A percentile compares a stretch with the other conserved stretches of the same genome.
Conservation (phyloP, 2,797 vertebrate genomes). For the Alectoris magna region DNA sequence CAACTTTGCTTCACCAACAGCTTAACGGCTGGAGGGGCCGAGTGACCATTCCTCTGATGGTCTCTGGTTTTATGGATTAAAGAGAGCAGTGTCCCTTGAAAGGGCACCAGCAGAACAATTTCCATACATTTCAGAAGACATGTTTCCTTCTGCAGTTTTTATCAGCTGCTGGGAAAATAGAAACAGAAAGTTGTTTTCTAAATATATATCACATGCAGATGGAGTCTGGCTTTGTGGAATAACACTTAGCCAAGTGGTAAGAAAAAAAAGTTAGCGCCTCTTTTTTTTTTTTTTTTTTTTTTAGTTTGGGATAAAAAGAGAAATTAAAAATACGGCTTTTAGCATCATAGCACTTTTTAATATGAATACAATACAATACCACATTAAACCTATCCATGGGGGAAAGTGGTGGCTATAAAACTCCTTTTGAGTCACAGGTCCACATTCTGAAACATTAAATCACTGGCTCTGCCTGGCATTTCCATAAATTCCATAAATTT, state of each 20-base stretch:
- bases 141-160: conserved; percentile 4
- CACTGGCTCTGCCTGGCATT: background rate
- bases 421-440: background rate
- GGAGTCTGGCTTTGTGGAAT: conserved; percentile 64
- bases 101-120: background rate
- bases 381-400: background rate
- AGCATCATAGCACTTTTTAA: background rate
- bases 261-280: conserved; percentile 24
- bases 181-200: conserved; percentile 61
- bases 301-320: background rate
- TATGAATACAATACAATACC: background rate
- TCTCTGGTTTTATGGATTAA: conserved; percentile 38
- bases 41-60: background rate
- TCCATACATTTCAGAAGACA: background rate
- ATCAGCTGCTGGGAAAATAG: conserved; percentile 4
- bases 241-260: conserved; percentile 64
- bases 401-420: background rate
- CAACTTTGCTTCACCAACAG: background rate
- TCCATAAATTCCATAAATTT: background rate
- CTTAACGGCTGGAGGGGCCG: background rate
- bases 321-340: background rate
- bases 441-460: conserved; percentile 10
- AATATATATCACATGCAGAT: conserved; percentile 50
- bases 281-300: conserved; percentile 15
- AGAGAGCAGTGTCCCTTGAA: conserved; percentile 4